Evolutionary conservation across 2,888 invertebrate genomes (phyloP), one percentile per base, ranked within the genome.

Genomic region (Cybosia mesomella): DNA sequence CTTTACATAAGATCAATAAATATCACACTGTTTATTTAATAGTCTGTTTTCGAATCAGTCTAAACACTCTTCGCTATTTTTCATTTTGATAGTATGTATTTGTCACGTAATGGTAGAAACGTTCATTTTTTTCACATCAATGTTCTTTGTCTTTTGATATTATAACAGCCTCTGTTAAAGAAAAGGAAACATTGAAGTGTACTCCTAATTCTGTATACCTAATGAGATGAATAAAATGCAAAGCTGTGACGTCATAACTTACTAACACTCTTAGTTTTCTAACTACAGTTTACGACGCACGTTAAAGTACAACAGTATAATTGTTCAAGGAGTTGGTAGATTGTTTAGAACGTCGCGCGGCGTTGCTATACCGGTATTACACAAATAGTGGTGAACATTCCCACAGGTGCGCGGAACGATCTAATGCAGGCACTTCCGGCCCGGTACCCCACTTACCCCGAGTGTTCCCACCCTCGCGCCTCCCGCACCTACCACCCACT

Each of bases 31-130:
- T 86, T 90, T 88, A 72, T 80, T 77, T 72, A 75, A 34, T 68
- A 81, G 81, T 83, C 82, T 64, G 24, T 81, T 59, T 32, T 72
- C 74, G 72, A 64, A 67, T 91, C 85, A 91, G 90, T 91, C 85
- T 93, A 95, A 92, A 93, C 95, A 95, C 92, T 95, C 95, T 83
- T 95, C 95, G 84, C 95, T 93, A 89, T 95, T 95, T 91, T 95
- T 95, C 95, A 95, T 95, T 93, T 94, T 95, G 93, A 69, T 72
- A 74, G 77, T 75, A 64, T 49, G 76, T 83, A 85, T 83, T 85
- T 86, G 85, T 93, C 88, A 93, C 90, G 91, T 92, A 86, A 92
- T 90, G 77, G 81, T 90, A 68, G 81, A 89, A 88, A 86, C 81
- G 87, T 86, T 89, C 83, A 84, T 88, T 78, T 62, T 64, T 84